Evolutionary conservation across 2,797 vertebrate species (phyloP), one percentile per base, ranked within the genome.

Genomic region (Amniataba percoides): DNA sequence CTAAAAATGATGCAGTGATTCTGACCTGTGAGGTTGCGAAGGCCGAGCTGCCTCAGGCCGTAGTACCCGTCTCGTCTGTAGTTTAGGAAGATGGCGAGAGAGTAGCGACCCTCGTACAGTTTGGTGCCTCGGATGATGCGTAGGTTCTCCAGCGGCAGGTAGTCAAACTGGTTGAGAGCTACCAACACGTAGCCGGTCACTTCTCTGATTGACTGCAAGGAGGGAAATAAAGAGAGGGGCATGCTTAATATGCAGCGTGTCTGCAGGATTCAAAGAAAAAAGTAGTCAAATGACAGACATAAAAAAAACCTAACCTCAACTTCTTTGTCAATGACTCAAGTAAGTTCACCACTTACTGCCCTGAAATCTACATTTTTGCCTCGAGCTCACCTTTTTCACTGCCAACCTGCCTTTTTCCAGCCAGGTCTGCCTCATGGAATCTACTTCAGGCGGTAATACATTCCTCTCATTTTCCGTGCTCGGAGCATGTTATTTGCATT

Each of bases 141-240:
- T 21, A 99, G 95, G 84, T 99, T 99, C 92, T 99, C 98, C 94
- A 99, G 62, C 0, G 98, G 97, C 84, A 99, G 95, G 88, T 97
- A 96, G 21, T 97, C 97, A 55, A 99, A 99, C 93, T 99, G 98
- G 92, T 99, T 99, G 43, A 99, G 90, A 9, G 97, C 98, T 91
- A 99, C 98, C 89, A 99, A 84, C 81, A 99, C 97, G 0, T 99
- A 99, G 78, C 98, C 98, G 0, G 98, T 99, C 90, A 99, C 98
- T 88, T 99, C 98, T 79, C 97, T 94, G 83, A 99, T 97, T 1
- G 98, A 99, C 98, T 99, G 95, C n/a, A 62, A 1, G 43, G 27
- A 31, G 45, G 7, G 0, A 21, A 34, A 25, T 14, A 49, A 34
- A 31, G 21, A 53, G 23, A 52, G 5, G 9, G 14, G 71, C 0